A percentile compares a stretch with the other conserved stretches of the same genome.
phyloP scores from a whole-genome alignment of 2,888 invertebrate species.

The Stratiomys singularior region DNA sequence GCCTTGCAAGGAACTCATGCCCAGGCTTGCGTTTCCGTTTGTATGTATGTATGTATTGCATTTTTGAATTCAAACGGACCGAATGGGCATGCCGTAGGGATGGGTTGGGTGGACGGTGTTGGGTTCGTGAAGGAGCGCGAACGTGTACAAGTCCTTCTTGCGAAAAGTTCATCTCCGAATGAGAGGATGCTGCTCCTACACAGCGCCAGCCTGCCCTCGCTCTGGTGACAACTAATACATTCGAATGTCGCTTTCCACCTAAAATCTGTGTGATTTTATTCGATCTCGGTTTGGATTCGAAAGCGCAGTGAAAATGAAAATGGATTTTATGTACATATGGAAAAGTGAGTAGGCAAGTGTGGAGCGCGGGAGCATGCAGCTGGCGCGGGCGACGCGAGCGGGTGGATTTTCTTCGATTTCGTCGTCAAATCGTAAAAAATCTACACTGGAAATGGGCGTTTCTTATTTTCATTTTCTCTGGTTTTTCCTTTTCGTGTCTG shows the following conservation, averaged over 20 bases:
- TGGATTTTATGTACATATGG: conserved; percentile 43
- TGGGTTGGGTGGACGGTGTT: conserved; percentile 25
- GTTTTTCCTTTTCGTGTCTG: conserved; percentile 38
- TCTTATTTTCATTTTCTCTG: conserved; percentile 41
- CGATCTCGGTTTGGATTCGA: conserved; percentile 36
- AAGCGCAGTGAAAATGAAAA: conserved; percentile 27
- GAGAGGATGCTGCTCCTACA: not conserved
- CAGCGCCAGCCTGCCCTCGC: not conserved
- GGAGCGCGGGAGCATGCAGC: not conserved
- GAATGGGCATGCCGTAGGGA: conserved; percentile 1
- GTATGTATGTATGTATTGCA: not conserved
- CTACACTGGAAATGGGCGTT: conserved; percentile 46
- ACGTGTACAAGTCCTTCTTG: not conserved
- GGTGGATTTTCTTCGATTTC: conserved; percentile 25
- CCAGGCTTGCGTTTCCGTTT: not conserved
- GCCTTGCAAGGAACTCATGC: not conserved
- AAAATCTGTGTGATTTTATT: conserved; percentile 29
- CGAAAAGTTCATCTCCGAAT: not conserved
- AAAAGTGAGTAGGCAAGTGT: conserved; percentile 13
- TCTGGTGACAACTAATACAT: conserved; percentile 37
- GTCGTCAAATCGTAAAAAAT: conserved; percentile 42
- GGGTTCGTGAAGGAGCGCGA: not conserved
- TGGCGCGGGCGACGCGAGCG: not conserved
- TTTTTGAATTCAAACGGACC: not conserved
- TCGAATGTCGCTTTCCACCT: conserved; percentile 4